Percentiles rank a stretch among this genome's conserved stretches.
phyloP scores from a whole-genome alignment of 2,888 invertebrate genomes.

The Apotomis capreana region DNA sequence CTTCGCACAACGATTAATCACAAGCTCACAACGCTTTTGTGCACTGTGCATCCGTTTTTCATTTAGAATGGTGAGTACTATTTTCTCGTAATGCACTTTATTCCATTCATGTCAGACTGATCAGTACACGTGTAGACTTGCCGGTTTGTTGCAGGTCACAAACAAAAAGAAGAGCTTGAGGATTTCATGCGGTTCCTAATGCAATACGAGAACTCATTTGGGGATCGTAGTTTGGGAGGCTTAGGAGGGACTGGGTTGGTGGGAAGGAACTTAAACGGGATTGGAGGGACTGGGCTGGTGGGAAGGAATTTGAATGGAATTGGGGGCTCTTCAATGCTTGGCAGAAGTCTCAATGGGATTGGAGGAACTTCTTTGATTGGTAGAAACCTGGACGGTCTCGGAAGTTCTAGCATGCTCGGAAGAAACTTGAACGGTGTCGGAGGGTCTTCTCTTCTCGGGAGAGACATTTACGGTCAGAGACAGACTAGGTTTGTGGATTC shows the following conservation, averaged over 20 bases:
- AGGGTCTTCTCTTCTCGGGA: conserved; percentile 50
- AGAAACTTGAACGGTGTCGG: conserved; percentile 47
- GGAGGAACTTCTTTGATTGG: conserved; percentile 42
- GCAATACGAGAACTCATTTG: conserved; percentile 59
- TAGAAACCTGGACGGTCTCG: conserved; percentile 42
- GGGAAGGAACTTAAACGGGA: conserved; percentile 57
- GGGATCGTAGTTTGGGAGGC: conserved; percentile 51
- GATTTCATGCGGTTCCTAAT: conserved; percentile 66
- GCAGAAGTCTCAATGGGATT: conserved; percentile 55
- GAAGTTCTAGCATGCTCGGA: conserved; percentile 42
- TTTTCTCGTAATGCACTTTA: conserved; percentile 42
- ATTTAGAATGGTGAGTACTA: conserved; percentile 45
- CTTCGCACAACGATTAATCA: conserved; percentile 45
- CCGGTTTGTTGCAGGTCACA: conserved; percentile 67
- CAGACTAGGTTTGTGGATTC: conserved; percentile 57
- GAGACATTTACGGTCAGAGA: conserved; percentile 47
- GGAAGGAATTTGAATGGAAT: conserved; percentile 49
- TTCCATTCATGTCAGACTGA: conserved; percentile 12
- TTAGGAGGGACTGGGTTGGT: conserved; percentile 43
- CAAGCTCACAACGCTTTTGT: conserved; percentile 41
- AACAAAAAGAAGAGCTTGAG: conserved; percentile 65
- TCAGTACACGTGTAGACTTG: conserved; percentile 21
- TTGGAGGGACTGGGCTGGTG: conserved; percentile 54
- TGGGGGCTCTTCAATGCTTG: conserved; percentile 54
- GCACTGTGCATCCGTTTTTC: conserved; percentile 46